Evolutionary conservation across 2,888 invertebrate species (phyloP), one percentile per base, ranked within the genome.

Genomic region (Stenodera caucasica): DNA sequence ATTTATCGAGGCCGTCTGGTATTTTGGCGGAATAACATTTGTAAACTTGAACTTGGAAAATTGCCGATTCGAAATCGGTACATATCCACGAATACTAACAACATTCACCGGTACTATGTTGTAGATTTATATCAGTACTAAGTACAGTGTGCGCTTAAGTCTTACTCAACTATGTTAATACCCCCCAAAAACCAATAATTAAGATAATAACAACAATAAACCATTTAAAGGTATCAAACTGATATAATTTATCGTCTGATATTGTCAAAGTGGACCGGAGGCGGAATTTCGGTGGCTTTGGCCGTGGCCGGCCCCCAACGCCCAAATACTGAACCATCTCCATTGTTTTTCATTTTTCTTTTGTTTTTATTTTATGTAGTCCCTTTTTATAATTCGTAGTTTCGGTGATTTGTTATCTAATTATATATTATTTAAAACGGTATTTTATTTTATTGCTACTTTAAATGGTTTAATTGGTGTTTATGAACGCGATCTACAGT

Each of bases 191-290:
- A 75, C 74, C 73, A 75, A 74, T 75, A 77, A 78, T 78, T 78
- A 78, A 78, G 78, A 78, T 78, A 78, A 78, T 77, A 75, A 72
- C 72, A 71, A 74, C 72, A 78, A 76, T 75, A 75, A 75, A 75
- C 73, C 73, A 72, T 75, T 75, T 74, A 68, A 68, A 74, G 70
- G 69, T 70, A 68, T 67, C 72, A 67, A 64, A 67, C 66, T 63
- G 62, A 60, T 64, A 70, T 75, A 73, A 78, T 78, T 78, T 78
- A 78, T 78, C 70, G 77, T 67, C 67, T 67, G 75, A 75, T 76
- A 76, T 77, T 78, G 78, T 78, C 77, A 77, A 77, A 72, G 68
- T 64, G 58, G 59, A 65, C 77, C 69, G 58, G 65, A 70, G 73
- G 74, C 68, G 69, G 63, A 49, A 58, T 60, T 67, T 71, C 72